Percentiles rank a stretch among this genome's conserved stretches.
These are phyloP conservation scores for Dendrophyllia cribrosa DNA, from an alignment of 64 coral and sea anemone species.

Conservation along the genomic window DNA sequence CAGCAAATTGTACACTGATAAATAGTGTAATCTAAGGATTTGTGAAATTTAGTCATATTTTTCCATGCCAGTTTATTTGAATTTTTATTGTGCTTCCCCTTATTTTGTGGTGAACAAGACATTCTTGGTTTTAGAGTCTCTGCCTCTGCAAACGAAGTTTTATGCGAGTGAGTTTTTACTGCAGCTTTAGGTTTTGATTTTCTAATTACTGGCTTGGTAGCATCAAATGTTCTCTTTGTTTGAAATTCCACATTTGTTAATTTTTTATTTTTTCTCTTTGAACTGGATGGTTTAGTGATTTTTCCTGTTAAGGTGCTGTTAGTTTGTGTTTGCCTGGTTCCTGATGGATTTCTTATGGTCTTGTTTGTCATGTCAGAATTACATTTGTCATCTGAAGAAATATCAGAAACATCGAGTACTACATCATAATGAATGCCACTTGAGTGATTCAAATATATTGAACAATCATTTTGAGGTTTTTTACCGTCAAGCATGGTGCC, in stretches of 20 bases:
- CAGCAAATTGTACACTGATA: conserved; percentile 57
- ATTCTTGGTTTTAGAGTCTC: conserved; percentile 44
- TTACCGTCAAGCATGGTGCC: no score
- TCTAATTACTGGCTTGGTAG: conserved; percentile 50
- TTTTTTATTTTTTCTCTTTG: conserved; percentile 20
- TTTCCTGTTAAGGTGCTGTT: not conserved
- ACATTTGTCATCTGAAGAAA: no score
- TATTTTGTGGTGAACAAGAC: no score
- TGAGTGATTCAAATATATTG: no score
- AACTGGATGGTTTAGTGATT: not conserved
- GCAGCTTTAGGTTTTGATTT: conserved; percentile 1
- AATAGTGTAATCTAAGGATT: conserved; percentile 56
- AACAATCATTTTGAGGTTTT: no score
- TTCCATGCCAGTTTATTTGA: conserved; percentile 38
- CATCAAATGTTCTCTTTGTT: conserved; percentile 42
- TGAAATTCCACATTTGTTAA: conserved; percentile 57
- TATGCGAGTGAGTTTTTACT: conserved; percentile 35
- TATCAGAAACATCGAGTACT: no score
- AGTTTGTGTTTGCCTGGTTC: not conserved
- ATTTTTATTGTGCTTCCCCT: conserved; percentile 42
- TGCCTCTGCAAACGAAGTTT: conserved; percentile 52
- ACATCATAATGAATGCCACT: no score
- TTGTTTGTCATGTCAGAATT: no score
- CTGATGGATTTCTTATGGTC: not conserved
- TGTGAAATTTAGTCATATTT: conserved; percentile 67